phyloP scores from a whole-genome alignment of 1,140 invertebrate genomes.

The Mizuhopecten yessoensis region DNA sequence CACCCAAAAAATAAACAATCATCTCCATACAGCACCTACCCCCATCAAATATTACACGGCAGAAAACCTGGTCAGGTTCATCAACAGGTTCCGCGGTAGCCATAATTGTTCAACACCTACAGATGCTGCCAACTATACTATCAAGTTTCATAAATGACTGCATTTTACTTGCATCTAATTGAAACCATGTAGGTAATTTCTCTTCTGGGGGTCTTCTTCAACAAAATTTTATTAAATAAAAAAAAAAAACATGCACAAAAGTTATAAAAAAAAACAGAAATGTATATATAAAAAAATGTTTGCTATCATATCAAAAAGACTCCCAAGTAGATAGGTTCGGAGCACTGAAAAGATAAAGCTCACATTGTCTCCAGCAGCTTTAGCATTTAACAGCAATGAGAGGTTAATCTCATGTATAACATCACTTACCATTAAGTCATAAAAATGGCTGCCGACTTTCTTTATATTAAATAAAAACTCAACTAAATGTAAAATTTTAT shows the following conservation, averaged over 20 bases:
- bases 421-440: background rate
- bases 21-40: no score
- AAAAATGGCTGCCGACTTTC: conserved; percentile 25
- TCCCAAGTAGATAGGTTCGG: conserved; percentile 8
- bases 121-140: background rate
- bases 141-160: background rate
- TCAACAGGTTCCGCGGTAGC: no score
- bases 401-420: background rate
- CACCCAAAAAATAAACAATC: no score
- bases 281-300: background rate
- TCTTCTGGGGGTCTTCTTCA: conserved; percentile 2
- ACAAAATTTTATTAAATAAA: background rate
- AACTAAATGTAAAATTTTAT: background rate
- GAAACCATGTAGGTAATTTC: background rate
- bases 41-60: no score
- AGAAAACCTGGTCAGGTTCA: no score
- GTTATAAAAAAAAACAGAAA: background rate
- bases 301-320: background rate
- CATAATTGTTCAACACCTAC: background rate
- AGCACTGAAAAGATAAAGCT: background rate
- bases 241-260: background rate
- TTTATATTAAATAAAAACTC: background rate
- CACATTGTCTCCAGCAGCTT: background rate
- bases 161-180: conserved; percentile 1
- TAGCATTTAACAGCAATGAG: background rate